These are phyloP conservation scores for Neopipo cinnamomea DNA, from an alignment of 2,113 vertebrate species.

Conservation along the genomic window DNA sequence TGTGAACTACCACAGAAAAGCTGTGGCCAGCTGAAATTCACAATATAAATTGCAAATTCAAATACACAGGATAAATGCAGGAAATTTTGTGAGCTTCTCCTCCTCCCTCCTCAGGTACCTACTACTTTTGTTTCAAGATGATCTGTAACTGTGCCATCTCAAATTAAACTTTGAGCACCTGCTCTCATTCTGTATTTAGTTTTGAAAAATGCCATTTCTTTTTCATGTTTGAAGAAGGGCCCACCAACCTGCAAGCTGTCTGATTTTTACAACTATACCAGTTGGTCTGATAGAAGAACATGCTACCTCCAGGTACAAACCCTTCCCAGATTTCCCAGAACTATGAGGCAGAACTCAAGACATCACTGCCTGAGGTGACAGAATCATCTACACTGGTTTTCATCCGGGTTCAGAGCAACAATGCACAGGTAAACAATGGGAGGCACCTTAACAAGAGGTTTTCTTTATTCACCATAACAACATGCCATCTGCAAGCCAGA, in stretches of 20 bases:
- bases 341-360: neutral
- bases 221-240: neutral
- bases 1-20: neutral
- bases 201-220: neutral
- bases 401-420: neutral
- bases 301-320: neutral
- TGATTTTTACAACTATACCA: neutral
- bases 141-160: neutral
- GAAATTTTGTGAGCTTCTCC: neutral
- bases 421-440: neutral
- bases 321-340: neutral
- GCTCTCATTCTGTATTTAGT: neutral
- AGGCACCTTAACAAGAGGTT: neutral
- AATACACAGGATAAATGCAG: neutral
- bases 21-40: neutral
- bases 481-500: neutral
- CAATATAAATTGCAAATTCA: neutral
- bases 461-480: neutral
- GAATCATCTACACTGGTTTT: neutral
- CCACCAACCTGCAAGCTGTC: neutral
- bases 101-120: neutral
- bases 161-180: neutral
- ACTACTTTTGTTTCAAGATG: neutral
- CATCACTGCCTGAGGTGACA: neutral
- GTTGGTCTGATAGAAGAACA: neutral